Percentiles rank a stretch among this genome's conserved stretches.
Conservation (phyloP, 2,113 vertebrate genomes). For the Oncorhynchus tshawytscha region DNA sequence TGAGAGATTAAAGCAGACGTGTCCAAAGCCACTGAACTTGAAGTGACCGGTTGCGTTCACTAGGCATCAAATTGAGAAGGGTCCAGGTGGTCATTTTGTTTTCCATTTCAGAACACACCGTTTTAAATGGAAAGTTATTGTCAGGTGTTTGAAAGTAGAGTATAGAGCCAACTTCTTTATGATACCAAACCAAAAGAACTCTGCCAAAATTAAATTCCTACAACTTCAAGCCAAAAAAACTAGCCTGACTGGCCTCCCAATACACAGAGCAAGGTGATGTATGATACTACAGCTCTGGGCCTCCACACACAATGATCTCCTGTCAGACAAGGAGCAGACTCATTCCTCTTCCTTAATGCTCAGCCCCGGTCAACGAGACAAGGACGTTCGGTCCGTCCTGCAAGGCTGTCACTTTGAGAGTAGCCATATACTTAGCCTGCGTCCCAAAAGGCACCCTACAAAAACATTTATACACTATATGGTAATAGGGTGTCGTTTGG, state of each 20-base stretch:
- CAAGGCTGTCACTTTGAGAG: neutral
- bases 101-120: no score
- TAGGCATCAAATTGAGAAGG: no score
- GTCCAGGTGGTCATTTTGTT: no score
- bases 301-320: neutral
- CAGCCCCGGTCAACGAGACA: neutral
- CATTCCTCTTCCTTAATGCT: neutral
- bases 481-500: no score
- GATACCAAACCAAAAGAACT: neutral
- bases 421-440: neutral
- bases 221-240: neutral
- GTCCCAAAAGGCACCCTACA: no score
- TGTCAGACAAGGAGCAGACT: neutral
- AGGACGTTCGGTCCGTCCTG: neutral
- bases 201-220: neutral
- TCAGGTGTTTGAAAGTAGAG: neutral
- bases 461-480: no score
- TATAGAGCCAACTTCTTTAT: neutral
- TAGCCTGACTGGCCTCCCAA: neutral
- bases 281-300: neutral
- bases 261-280: neutral
- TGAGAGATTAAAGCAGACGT: no score
- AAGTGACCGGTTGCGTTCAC: no score
- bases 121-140: no score
- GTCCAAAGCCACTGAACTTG: no score